A percentile compares a stretch with the other conserved stretches of the same genome.
Conservation (phyloP, 2,113 vertebrate genomes). For the Diadophis punctatus region DNA sequence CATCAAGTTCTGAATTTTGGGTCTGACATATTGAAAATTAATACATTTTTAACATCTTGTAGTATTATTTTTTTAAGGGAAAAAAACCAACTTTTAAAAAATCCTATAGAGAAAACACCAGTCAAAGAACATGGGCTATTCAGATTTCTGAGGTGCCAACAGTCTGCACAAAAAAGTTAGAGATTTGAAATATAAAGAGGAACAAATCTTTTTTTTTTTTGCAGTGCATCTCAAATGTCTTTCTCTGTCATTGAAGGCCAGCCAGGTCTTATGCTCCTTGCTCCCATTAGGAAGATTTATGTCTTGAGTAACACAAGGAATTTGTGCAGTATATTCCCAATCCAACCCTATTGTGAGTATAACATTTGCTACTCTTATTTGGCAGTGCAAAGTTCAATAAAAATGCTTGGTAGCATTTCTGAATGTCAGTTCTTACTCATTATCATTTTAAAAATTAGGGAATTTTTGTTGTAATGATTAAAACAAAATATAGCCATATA, state of each 20-base stretch:
- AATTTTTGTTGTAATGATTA: not conserved
- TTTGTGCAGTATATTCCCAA: slow-evolving; percentile 15
- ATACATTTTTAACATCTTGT: not conserved
- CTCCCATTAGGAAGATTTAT: slow-evolving; percentile 27
- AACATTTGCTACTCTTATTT: slow-evolving; percentile 19
- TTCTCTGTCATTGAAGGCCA: slow-evolving; percentile 27
- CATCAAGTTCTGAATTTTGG: not conserved
- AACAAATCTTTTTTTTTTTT: not conserved
- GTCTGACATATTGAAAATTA: not conserved
- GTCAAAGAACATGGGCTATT: not conserved
- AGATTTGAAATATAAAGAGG: not conserved
- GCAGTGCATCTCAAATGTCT: slow-evolving; percentile 12
- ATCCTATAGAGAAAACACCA: not conserved
- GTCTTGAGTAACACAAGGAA: slow-evolving; percentile 15
- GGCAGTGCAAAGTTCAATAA: slow-evolving; percentile 27
- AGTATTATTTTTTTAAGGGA: not conserved
- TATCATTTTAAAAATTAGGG: not conserved
- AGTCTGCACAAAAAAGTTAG: not conserved
- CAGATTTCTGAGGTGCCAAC: not conserved
- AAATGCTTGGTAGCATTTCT: slow-evolving; percentile 7
- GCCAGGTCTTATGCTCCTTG: slow-evolving; percentile 24
- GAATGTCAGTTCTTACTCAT: not conserved
- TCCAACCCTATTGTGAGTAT: slow-evolving; percentile 12
- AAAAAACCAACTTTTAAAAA: not conserved
- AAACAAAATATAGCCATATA: not conserved